A percentile compares a stretch with the other conserved stretches of the same genome.
Evolutionary conservation across 1,140 invertebrate species (phyloP).

Genomic region (Lasioglossum baleicum): DNA sequence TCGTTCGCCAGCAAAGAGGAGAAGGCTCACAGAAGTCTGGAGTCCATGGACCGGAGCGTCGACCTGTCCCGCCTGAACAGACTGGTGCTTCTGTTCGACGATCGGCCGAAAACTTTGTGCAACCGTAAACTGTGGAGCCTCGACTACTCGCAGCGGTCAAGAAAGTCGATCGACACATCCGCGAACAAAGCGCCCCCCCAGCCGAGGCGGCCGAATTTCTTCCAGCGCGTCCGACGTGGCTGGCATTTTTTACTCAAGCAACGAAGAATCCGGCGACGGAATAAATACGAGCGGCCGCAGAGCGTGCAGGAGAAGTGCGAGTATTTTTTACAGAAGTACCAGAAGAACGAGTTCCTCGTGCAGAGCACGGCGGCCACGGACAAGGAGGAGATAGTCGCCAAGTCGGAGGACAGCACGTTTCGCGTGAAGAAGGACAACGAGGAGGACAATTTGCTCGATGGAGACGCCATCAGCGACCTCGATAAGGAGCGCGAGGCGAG

Average conservation of each 20-base stretch:
- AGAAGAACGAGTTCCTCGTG: slow-evolving; percentile 66
- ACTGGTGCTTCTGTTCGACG: slow-evolving; percentile 58
- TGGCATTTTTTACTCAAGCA: slow-evolving; percentile 70
- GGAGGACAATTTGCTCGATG: not conserved
- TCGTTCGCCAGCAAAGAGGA: slow-evolving; percentile 65
- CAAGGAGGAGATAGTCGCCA: not conserved
- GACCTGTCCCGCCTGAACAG: slow-evolving; percentile 63
- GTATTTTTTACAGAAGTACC: slow-evolving; percentile 65
- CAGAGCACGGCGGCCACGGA: not conserved
- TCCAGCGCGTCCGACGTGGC: slow-evolving; percentile 67
- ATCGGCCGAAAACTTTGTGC: slow-evolving; percentile 48
- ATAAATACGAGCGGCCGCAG: slow-evolving; percentile 45
- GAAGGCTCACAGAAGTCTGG: slow-evolving; percentile 61
- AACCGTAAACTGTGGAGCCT: slow-evolving; percentile 65
- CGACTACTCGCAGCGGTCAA: slow-evolving; percentile 59
- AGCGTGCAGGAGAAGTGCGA: slow-evolving; percentile 68
- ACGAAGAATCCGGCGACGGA: slow-evolving; percentile 48
- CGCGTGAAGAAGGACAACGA: not conserved
- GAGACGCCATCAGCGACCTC: not conserved
- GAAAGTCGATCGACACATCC: slow-evolving; percentile 54
- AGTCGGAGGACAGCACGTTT: slow-evolving; percentile 28
- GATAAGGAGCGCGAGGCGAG: not conserved
- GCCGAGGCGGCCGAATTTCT: slow-evolving; percentile 61
- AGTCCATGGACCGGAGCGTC: slow-evolving; percentile 62
- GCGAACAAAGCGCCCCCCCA: slow-evolving; percentile 48